These are phyloP conservation scores for Pyrrhosoma nymphula DNA, from an alignment of 2,888 invertebrate species.

Conservation along the genomic window DNA sequence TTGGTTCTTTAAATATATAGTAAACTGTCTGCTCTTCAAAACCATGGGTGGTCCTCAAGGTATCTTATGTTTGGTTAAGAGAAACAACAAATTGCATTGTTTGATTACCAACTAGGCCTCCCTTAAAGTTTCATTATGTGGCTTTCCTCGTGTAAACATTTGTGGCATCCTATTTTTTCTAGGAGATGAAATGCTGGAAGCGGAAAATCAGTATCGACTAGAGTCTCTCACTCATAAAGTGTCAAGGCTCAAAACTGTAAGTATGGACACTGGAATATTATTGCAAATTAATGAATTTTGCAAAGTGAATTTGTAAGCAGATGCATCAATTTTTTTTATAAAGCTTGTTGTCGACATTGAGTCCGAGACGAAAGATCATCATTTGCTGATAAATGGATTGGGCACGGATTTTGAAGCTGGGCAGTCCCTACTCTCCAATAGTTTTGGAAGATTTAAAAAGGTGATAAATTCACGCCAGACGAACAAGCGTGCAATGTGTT, in stretches of 20 bases:
- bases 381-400: constrained; percentile 65
- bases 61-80: not conserved
- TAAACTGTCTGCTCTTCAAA: too few relatives aligned
- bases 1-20: too few relatives aligned
- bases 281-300: not conserved
- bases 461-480: constrained; percentile 42
- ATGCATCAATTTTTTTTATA: not conserved
- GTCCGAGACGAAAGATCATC: constrained; percentile 68
- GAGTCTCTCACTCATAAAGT: constrained; percentile 55
- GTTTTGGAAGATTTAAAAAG: constrained; percentile 67
- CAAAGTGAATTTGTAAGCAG: not conserved
- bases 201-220: constrained; percentile 42
- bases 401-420: constrained; percentile 68
- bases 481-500: constrained; percentile 66
- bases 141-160: not conserved
- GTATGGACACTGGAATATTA: not conserved
- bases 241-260: constrained; percentile 61
- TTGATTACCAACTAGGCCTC: not conserved
- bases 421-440: constrained; percentile 64
- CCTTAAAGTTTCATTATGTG: not conserved
- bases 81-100: not conserved
- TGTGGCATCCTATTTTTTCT: not conserved
- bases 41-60: not conserved
- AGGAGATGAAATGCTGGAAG: constrained; percentile 58
- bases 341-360: constrained; percentile 68